A percentile compares a stretch with the other conserved stretches of the same genome.
Conservation (phyloP, 2,888 invertebrate genomes). For the Odontocerum albicorne region DNA sequence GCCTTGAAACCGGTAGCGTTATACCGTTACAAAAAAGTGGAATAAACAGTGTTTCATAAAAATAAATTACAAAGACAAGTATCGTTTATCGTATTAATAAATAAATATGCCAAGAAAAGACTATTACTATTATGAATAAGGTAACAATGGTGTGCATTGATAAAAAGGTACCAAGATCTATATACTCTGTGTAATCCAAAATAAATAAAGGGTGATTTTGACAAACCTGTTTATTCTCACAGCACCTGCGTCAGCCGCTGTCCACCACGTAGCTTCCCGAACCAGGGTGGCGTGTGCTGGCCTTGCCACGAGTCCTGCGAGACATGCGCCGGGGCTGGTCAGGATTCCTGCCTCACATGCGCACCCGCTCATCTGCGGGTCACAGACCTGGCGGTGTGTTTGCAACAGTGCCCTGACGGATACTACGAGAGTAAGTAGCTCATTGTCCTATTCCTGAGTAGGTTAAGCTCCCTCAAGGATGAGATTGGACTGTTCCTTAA, state of each 20-base stretch:
- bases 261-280: conserved; percentile 81
- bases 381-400: conserved; percentile 81
- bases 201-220: neutral
- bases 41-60: no score
- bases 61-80: no score
- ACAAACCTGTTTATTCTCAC: conserved; percentile 38
- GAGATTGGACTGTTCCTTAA: neutral
- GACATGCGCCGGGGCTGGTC: conserved; percentile 85
- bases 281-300: conserved; percentile 79
- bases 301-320: conserved; percentile 89
- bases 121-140: no score
- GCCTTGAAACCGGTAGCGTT: no score
- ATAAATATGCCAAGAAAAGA: no score
- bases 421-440: conserved; percentile 75
- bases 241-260: conserved; percentile 83
- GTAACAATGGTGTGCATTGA: no score
- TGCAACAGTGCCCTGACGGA: conserved; percentile 87
- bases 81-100: no score
- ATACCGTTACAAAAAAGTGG: no score
- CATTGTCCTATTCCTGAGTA: neutral
- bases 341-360: conserved; percentile 83
- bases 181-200: no score
- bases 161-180: no score
- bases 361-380: conserved; percentile 82
- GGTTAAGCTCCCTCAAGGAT: neutral